Evolutionary conservation across 2,113 vertebrate species (phyloP).

Genomic region (Gopherus flavomarginatus): DNA sequence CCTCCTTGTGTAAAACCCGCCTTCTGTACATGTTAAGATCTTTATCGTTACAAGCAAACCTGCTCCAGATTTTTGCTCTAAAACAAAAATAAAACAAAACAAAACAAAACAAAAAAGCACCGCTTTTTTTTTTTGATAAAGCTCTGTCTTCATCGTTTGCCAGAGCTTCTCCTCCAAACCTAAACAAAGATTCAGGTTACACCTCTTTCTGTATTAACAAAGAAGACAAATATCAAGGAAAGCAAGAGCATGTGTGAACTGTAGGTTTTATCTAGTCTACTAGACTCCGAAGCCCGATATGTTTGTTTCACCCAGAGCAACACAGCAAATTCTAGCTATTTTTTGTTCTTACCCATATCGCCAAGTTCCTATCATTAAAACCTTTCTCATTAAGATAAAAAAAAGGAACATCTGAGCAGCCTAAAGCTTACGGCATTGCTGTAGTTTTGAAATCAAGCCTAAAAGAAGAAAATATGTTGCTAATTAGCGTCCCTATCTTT

Average conservation of each 20-base stretch:
- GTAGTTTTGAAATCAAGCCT: conserved; percentile 13
- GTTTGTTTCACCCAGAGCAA: not conserved
- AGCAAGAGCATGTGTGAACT: rapidly evolving
- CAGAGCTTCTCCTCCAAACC: conserved; percentile 13
- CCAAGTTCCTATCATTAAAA: not conserved
- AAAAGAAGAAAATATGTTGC: conserved; percentile 19
- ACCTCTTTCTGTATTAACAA: not conserved
- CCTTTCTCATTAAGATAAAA: conserved; percentile 51
- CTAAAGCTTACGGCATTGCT: not conserved
- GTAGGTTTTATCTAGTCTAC: not conserved
- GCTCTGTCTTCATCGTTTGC: not conserved
- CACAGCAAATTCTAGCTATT: not conserved
- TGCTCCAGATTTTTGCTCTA: not conserved
- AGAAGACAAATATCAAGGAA: not conserved
- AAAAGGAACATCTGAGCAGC: conserved; percentile 25
- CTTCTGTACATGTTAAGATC: conserved; percentile 70
- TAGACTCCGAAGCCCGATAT: rapidly evolving
- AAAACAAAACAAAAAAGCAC: too few relatives aligned
- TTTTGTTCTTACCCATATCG: rapidly evolving
- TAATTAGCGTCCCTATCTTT: not conserved
- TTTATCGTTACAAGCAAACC: conserved; percentile 51
- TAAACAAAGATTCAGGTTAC: conserved; percentile 58
- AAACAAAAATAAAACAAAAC: not conserved
- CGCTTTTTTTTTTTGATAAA: not conserved
- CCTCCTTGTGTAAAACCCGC: conserved; percentile 81